Evolutionary conservation across 2,113 vertebrate genomes (phyloP).

Genomic region (Zosterops borbonicus): DNA sequence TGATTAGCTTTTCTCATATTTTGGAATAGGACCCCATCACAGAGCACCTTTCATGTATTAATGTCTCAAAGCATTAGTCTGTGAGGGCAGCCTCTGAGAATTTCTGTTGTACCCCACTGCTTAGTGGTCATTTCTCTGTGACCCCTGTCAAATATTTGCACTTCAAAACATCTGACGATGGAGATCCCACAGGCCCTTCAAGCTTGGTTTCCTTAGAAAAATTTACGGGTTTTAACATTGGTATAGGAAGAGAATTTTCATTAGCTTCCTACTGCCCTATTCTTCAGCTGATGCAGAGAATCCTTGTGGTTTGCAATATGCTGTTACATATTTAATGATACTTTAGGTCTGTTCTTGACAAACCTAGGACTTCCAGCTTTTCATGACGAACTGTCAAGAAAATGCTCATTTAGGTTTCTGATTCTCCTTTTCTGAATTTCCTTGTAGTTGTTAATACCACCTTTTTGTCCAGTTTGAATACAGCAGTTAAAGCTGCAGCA

Average conservation of each 20-base stretch:
- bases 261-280: not conserved
- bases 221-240: not conserved
- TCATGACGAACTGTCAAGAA: not conserved
- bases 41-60: not conserved
- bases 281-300: not conserved
- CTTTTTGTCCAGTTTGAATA: not conserved
- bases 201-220: not conserved
- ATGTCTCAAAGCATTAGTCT: not conserved
- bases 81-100: not conserved
- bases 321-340: not conserved
- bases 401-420: not conserved
- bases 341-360: not conserved
- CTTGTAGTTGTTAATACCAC: not conserved
- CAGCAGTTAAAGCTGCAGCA: not conserved
- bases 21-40: not conserved
- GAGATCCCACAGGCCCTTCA: not conserved
- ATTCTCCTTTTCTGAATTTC: not conserved
- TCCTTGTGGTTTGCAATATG: not conserved
- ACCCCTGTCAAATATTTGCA: not conserved
- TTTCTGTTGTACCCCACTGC: not conserved
- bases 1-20: not conserved
- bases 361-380: not conserved
- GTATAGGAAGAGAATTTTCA: not conserved
- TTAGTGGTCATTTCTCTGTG: not conserved
- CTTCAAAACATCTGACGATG: not conserved